These are phyloP conservation scores for Aix galericulata DNA, from an alignment of 2,113 vertebrate species.

Conservation along the genomic window DNA sequence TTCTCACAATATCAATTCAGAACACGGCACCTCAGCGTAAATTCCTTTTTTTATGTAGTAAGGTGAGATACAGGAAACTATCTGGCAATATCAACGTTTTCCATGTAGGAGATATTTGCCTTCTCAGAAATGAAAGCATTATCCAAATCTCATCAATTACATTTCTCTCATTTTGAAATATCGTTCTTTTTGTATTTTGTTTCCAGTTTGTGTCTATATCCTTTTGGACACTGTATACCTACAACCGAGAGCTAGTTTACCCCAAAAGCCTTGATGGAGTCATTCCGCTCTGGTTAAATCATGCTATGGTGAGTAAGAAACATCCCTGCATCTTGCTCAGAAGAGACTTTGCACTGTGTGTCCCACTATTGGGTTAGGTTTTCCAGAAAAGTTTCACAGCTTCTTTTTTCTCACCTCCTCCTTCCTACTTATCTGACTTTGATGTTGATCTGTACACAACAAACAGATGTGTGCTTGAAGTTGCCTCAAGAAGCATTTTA, in stretches of 20 bases:
- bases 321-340: background rate
- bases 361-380: background rate
- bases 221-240: slow-evolving; percentile 87
- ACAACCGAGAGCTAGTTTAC: slow-evolving; percentile 86
- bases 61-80: background rate
- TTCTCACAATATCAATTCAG: background rate
- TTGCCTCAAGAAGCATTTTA: background rate
- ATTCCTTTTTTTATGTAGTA: background rate
- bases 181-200: slow-evolving; percentile 14
- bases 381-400: background rate
- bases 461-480: background rate
- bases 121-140: background rate
- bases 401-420: background rate
- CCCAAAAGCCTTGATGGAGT: slow-evolving; percentile 81
- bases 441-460: background rate
- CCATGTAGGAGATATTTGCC: background rate
- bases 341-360: background rate
- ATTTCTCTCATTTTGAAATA: background rate
- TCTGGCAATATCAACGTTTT: background rate
- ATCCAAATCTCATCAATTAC: background rate
- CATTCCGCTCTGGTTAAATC: slow-evolving; percentile 88
- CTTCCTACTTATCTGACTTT: slow-evolving; percentile 12
- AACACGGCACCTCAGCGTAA: background rate
- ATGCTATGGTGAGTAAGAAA: slow-evolving; percentile 84
- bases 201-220: slow-evolving; percentile 83